Evolutionary conservation across 2,797 vertebrate genomes (phyloP), one percentile per base, ranked within the genome.

Genomic region (Orestias chungarensis): DNA sequence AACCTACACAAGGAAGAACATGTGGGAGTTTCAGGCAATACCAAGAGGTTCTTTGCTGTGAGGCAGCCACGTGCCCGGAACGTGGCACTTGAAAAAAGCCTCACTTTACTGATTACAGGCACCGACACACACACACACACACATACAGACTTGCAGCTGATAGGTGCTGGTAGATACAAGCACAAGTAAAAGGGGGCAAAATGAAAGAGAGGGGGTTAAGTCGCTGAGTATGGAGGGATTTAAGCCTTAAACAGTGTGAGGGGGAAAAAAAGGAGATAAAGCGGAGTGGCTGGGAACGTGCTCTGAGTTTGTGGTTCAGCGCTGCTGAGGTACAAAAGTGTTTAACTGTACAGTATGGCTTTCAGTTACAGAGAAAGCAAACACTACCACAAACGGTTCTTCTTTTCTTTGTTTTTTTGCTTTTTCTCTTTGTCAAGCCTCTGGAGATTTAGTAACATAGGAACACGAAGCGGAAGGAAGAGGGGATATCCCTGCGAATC

Each of bases 121-220:
- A 15, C 64, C 61, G 61, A 42, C 72, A 55, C 71, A 68, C 54
- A 46, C 74, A 68, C 82, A 72, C 83, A n/a, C n/a, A n/a, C n/a
- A n/a, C n/a, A n/a, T n/a, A n/a, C n/a, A n/a, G n/a, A n/a, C n/a
- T n/a, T 59, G 82, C 82, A 65, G 84, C 80, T 90, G 91, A 91
- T 91, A 84, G 91, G 87, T 91, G 80, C 88, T 74, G 88, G 83
- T 82, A 85, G 87, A 91, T 89, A 87, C 75, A 43, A 90, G 90
- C 88, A 88, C 79, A 64, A 88, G 90, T 77, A 81, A 86, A n/a
- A 84, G 80, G 80, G 89, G 88, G 90, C 80, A 65, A 86, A 91
- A 94, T 93, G 92, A 93, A 94, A 94, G 94, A 86, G 88, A 90
- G 87, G 82, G n/a, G 93, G 91, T 93, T 94, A 95, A 94, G 92